These are phyloP conservation scores for Propithecus coquereli DNA, from an alignment of 2,113 vertebrate genomes.

Conservation along the genomic window DNA sequence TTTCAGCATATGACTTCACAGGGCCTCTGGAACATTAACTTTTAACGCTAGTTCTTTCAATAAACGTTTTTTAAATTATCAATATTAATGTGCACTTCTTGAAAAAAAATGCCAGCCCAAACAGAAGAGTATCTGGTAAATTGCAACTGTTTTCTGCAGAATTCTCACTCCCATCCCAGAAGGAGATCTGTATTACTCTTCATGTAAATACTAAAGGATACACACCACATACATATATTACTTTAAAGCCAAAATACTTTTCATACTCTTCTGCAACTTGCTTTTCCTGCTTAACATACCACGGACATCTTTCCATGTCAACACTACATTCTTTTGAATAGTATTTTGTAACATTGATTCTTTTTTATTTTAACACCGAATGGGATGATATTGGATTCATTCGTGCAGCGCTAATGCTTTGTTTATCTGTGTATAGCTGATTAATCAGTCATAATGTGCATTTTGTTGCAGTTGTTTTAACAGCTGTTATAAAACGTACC, in stretches of 20 bases:
- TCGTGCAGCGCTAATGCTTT: background rate
- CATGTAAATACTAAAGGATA: background rate
- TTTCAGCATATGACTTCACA: background rate
- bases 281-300: background rate
- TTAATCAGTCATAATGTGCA: background rate
- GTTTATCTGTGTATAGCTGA: background rate
- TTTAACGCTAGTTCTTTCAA: background rate
- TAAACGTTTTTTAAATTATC: background rate
- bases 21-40: background rate
- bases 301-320: background rate
- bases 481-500: background rate
- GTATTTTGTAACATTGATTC: background rate
- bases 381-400: background rate
- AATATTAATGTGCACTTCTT: background rate
- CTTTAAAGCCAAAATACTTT: background rate
- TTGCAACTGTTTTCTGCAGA: background rate
- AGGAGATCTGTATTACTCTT: background rate
- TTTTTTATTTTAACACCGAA: background rate
- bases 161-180: background rate
- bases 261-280: background rate
- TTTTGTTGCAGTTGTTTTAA: background rate
- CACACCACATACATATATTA: background rate
- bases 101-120: background rate
- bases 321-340: background rate
- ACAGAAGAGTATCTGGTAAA: background rate